These are phyloP conservation scores for Dermatemys mawii DNA, from an alignment of 2,113 vertebrate species.

Conservation along the genomic window DNA sequence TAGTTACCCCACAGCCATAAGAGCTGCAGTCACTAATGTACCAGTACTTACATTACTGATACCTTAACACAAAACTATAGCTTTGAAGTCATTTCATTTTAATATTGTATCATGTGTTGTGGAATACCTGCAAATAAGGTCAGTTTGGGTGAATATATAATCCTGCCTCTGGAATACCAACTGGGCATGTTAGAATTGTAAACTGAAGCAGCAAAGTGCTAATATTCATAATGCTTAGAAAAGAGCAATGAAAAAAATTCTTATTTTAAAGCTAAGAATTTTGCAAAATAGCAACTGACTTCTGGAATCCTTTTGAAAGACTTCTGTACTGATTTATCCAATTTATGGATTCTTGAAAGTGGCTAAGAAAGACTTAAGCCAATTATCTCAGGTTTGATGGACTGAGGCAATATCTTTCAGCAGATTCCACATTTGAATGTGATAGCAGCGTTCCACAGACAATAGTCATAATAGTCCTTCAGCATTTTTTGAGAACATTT, in stretches of 20 bases:
- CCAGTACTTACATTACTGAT: neutral
- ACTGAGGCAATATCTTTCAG: neutral
- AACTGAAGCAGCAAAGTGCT: neutral
- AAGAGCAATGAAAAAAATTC: neutral
- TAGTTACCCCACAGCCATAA: neutral
- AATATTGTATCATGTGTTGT: neutral
- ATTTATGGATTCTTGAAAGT: neutral
- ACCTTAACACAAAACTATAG: neutral
- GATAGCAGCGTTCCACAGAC: neutral
- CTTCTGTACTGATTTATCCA: neutral
- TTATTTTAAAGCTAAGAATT: conserved; percentile 22
- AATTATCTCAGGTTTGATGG: neutral
- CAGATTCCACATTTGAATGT: neutral
- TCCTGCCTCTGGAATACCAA: neutral
- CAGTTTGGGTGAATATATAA: neutral
- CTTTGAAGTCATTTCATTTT: too few species aligned
- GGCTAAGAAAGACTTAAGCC: neutral
- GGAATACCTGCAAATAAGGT: neutral
- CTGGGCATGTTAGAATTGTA: neutral
- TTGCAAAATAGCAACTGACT: neutral
- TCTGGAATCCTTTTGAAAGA: neutral
- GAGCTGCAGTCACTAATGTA: neutral
- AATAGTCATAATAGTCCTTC: neutral
- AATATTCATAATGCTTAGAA: neutral
- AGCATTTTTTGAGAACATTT: neutral